These are phyloP conservation scores for Arge pagana DNA, from an alignment of 2,888 invertebrate genomes.

Conservation along the genomic window DNA sequence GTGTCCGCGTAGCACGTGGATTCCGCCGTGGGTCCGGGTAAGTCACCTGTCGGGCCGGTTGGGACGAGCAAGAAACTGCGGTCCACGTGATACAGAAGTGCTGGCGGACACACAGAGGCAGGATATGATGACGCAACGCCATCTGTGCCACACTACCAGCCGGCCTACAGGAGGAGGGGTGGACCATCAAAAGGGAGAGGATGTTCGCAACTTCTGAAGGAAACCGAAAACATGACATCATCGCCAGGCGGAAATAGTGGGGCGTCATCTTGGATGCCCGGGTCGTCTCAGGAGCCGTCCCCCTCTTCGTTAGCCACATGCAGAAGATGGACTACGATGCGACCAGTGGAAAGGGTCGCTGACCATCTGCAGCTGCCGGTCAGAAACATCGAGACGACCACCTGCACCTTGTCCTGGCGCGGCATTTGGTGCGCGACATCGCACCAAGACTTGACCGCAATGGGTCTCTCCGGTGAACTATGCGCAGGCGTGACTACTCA, in stretches of 20 bases:
- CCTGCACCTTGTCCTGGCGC: conserved; percentile 21
- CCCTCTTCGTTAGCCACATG: conserved; percentile 35
- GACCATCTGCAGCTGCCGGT: background rate
- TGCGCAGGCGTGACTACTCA: background rate
- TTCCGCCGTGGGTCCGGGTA: conserved; percentile 22
- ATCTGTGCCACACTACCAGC: conserved; percentile 33
- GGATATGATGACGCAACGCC: conserved; percentile 45
- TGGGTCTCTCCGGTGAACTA: background rate
- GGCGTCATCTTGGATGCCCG: conserved; percentile 45
- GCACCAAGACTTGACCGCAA: background rate
- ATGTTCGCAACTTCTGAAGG: conserved; percentile 35
- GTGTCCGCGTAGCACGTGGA: conserved; percentile 36
- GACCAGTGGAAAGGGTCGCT: background rate
- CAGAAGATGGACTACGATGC: conserved; percentile 40
- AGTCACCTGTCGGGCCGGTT: conserved; percentile 43
- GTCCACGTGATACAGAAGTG: conserved; percentile 47
- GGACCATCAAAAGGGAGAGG: conserved; percentile 37
- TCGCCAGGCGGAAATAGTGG: conserved; percentile 33
- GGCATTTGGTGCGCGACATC: conserved; percentile 11
- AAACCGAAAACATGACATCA: conserved; percentile 43
- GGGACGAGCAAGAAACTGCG: conserved; percentile 42
- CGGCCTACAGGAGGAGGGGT: conserved; percentile 33
- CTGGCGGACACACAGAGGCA: conserved; percentile 47
- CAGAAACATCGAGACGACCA: background rate
- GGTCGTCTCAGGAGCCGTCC: conserved; percentile 40